phyloP scores from a whole-genome alignment of 1,140 invertebrate genomes.

The Lasioglossum albipes region DNA sequence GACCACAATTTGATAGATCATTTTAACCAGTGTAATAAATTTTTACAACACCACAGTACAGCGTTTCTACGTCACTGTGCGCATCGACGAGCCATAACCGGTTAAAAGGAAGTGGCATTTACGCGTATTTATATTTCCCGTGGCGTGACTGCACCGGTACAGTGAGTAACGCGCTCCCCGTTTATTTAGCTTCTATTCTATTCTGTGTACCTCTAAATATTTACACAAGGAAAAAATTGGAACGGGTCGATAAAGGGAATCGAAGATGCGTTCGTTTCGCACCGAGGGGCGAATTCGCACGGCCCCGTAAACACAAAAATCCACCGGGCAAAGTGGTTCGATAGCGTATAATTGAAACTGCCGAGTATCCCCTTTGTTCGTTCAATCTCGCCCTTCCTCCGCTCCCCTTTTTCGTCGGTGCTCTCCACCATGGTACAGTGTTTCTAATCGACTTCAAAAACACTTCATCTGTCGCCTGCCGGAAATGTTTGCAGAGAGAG shows the following conservation, averaged over 20 bases:
- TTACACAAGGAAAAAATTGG: neutral
- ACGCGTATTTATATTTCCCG: no score
- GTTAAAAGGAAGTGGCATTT: neutral
- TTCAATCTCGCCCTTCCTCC: no score
- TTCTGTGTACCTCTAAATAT: neutral
- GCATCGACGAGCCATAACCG: no score
- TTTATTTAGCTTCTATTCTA: neutral
- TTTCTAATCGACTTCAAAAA: neutral
- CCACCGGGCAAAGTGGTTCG: conserved; percentile 19
- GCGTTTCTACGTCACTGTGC: neutral
- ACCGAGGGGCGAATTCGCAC: conserved; percentile 33
- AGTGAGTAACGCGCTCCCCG: no score
- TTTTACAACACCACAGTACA: no score
- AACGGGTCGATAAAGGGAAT: conserved; percentile 38
- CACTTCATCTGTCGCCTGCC: neutral
- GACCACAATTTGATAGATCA: no score
- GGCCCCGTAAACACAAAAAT: conserved; percentile 23
- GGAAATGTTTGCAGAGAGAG: conserved; percentile 23
- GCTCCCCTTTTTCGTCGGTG: neutral
- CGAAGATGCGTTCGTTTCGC: conserved; percentile 20
- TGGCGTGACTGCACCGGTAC: no score
- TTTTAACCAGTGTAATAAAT: no score
- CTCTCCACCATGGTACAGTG: neutral
- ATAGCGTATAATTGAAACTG: conserved; percentile 39
- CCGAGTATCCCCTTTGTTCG: conserved; percentile 1